A percentile compares a stretch with the other conserved stretches of the same genome.
These are phyloP conservation scores for Druon quercuslanigerum DNA, from an alignment of 1,140 invertebrate genomes.

Conservation along the genomic window DNA sequence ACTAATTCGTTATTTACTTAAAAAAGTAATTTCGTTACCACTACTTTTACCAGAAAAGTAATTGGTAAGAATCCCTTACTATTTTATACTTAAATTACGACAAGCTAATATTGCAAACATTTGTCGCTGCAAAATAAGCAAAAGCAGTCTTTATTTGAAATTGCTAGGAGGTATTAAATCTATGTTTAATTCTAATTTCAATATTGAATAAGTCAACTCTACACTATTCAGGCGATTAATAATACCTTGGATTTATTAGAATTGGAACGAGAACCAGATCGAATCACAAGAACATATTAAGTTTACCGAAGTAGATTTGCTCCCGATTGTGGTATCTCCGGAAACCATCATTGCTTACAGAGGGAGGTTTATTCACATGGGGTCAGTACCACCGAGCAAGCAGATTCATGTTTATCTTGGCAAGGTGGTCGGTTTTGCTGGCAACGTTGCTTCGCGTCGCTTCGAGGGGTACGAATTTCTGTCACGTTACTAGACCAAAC, in stretches of 20 bases:
- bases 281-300: constrained; percentile 10
- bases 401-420: constrained; percentile 22
- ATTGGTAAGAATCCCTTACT: too few species aligned
- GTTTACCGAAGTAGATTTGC: constrained; percentile 10
- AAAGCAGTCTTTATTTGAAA: too few species aligned
- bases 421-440: constrained; percentile 24
- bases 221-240: too few species aligned
- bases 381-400: constrained; percentile 29
- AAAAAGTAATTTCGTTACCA: too few species aligned
- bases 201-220: not conserved
- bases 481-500: constrained; percentile 11
- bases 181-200: not conserved
- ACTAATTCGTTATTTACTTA: too few species aligned
- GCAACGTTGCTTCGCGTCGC: not conserved
- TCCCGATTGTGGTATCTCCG: constrained; percentile 15
- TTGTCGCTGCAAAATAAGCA: too few species aligned
- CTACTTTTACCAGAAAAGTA: too few species aligned
- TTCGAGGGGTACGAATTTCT: not conserved
- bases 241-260: not conserved
- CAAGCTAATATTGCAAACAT: too few species aligned
- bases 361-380: constrained; percentile 28
- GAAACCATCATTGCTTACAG: constrained; percentile 20
- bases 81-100: too few species aligned
- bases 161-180: too few species aligned
- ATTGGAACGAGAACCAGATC: not conserved